Evolutionary conservation across 2,797 vertebrate genomes (phyloP), one percentile per base, ranked within the genome.

Genomic region (Allobates femoralis): DNA sequence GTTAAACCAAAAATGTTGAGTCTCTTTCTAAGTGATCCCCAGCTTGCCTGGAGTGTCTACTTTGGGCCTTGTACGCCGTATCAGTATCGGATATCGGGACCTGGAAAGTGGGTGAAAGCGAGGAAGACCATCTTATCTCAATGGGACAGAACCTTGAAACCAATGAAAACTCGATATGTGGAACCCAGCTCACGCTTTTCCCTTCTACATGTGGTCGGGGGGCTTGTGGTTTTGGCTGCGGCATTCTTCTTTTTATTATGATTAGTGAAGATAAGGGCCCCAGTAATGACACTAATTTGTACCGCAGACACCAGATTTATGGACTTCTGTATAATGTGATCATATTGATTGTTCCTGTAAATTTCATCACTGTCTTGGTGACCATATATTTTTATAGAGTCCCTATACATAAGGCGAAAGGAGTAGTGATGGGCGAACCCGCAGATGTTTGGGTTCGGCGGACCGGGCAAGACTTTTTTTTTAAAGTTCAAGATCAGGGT

Each of bases 51-150:
- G 83, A 86, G 93, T 10, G 18, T 96, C 62, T 91, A 96, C 76
- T 92, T 96, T 0, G 96, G 96, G 3, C 96, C 97, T 2, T 95
- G 89, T 62, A 93, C 96, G 0, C 79, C 96, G 0, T 97, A 96
- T 90, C 96, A 97, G 90, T 98, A 94, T 89, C 92, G 93, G 3
- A 90, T 98, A 84, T 89, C 16, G 0, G 96, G 96, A 3, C 95
- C 96, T 0, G 94, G 96, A 34, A 74, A 58, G 81, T 98, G 97
- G 96, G 83, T 91, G 0, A 96, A 95, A 79, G 96, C 96, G 69
- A 93, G 93, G 71, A 91, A 94, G 23, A 94, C 96, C 87, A 97
- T 97, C 89, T 88, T 96, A 76, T 94, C 92, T 30, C 96, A 97
- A 81, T 97, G 96, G 96, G 93, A 96, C 14, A 87, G 94, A 0